These are phyloP conservation scores for Choristoneura fumiferana DNA, from an alignment of 1,140 invertebrate species.

Conservation along the genomic window DNA sequence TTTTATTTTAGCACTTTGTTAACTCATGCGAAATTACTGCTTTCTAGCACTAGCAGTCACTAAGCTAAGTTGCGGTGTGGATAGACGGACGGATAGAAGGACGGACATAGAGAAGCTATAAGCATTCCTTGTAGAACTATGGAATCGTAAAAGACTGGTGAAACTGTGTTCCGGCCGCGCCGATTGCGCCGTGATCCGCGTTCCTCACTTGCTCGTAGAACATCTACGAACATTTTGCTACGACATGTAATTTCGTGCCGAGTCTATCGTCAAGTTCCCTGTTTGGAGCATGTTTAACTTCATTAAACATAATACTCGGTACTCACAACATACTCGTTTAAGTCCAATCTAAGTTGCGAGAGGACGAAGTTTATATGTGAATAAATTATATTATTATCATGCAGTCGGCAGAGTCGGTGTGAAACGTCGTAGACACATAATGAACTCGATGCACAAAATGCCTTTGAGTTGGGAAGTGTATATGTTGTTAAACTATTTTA, in stretches of 20 bases:
- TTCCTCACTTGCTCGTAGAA: conserved; percentile 16
- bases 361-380: conserved; percentile 67
- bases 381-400: conserved; percentile 77
- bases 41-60: too few relatives aligned
- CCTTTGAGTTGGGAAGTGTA: conserved; percentile 26
- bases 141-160: too few relatives aligned
- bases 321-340: conserved; percentile 74
- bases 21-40: too few relatives aligned
- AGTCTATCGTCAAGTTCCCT: conserved; percentile 43
- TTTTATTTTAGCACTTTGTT: too few relatives aligned
- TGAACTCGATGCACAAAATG: conserved; percentile 40
- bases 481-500: conserved; percentile 7
- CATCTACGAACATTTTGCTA: conserved; percentile 27
- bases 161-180: too few relatives aligned
- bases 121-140: too few relatives aligned
- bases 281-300: conserved; percentile 72
- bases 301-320: conserved; percentile 70
- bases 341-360: conserved; percentile 74
- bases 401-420: conserved; percentile 52
- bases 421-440: conserved; percentile 36
- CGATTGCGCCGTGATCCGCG: too few relatives aligned
- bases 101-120: too few relatives aligned
- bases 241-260: conserved; percentile 34
- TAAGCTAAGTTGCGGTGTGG: too few relatives aligned
- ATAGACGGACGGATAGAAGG: too few relatives aligned